A percentile compares a stretch with the other conserved stretches of the same genome.
Conservation (phyloP, 2,797 vertebrate species). For the Ara ararauna region DNA sequence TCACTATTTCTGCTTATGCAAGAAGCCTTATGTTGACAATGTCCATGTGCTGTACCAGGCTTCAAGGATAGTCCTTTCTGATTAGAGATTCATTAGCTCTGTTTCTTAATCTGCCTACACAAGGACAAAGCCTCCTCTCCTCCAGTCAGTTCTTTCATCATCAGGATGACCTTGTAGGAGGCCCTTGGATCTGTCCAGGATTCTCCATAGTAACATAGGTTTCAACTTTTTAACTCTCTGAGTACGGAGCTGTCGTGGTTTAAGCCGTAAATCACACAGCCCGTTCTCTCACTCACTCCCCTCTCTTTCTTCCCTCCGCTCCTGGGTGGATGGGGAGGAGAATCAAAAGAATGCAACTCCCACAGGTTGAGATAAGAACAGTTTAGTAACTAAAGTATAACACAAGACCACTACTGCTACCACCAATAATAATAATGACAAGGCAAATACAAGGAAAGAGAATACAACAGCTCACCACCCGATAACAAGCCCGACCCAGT, state of each 20-base stretch:
- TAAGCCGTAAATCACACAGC: too few relatives aligned
- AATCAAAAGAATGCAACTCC: too few relatives aligned
- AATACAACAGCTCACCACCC: too few relatives aligned
- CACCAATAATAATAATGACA: too few relatives aligned
- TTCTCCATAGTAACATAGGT: not conserved
- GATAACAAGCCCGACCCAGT: too few relatives aligned
- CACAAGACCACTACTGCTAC: too few relatives aligned
- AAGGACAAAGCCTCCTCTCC: not conserved
- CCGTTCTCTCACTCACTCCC: too few relatives aligned
- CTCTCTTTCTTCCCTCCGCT: too few relatives aligned
- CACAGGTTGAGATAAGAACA: too few relatives aligned
- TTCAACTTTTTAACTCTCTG: not conserved
- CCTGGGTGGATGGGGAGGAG: too few relatives aligned
- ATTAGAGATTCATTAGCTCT: not conserved
- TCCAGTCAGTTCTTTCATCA: not conserved
- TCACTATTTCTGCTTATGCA: not conserved
- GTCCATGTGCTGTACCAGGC: not conserved
- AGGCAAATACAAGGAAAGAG: too few relatives aligned
- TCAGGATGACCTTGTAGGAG: not conserved
- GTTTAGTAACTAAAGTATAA: too few relatives aligned
- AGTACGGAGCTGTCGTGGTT: not conserved
- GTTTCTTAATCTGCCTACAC: not conserved
- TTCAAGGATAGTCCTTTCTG: not conserved
- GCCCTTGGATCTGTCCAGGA: not conserved
- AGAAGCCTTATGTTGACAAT: not conserved